These are phyloP conservation scores for Alosa sapidissima DNA, from an alignment of 2,797 vertebrate genomes.

Conservation along the genomic window DNA sequence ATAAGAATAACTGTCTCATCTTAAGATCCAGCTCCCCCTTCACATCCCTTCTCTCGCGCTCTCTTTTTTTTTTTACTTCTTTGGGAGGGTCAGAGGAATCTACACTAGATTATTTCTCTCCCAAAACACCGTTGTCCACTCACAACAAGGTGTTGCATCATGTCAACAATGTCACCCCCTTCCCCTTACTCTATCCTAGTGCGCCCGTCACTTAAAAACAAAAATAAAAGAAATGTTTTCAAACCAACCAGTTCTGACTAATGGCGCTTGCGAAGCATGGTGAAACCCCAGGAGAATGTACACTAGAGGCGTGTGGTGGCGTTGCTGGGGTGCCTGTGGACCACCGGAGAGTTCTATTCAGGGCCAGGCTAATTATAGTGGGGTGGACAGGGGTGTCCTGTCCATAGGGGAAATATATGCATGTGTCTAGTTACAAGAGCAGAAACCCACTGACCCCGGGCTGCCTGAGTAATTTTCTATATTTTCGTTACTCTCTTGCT, in stretches of 20 bases:
- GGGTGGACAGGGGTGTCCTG: not conserved
- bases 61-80: not conserved
- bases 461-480: constrained; percentile 11
- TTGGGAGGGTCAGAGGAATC: not conserved
- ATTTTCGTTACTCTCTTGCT: not conserved
- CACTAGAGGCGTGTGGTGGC: not conserved
- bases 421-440: constrained; percentile 42
- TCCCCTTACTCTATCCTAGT: not conserved
- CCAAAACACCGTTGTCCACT: not conserved
- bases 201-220: not conserved
- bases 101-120: not conserved
- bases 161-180: not conserved
- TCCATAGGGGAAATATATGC: not conserved
- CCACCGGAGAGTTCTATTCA: constrained; percentile 28
- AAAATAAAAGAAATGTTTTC: not conserved
- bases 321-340: not conserved
- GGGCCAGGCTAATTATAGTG: constrained; percentile 47
- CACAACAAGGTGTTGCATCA: not conserved
- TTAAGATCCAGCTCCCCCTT: not conserved
- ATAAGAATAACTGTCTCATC: not conserved
- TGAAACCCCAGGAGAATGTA: not conserved
- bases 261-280: not conserved
- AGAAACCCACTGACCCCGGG: constrained; percentile 39
- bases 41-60: not conserved
- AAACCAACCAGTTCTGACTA: not conserved